Conservation (phyloP, 1,140 invertebrate genomes). For the Acromyrmex heyeri region DNA sequence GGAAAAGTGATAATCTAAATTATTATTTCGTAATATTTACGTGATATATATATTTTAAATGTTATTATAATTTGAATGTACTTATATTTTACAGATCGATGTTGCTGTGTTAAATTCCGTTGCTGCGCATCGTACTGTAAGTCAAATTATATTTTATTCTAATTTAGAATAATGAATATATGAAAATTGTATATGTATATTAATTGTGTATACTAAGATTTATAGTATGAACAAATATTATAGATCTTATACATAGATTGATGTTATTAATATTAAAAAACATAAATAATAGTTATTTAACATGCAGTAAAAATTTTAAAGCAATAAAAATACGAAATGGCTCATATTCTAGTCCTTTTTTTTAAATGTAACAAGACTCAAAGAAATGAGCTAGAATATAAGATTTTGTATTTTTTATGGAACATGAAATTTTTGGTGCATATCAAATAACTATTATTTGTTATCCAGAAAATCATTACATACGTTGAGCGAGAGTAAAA, state of each 20-base stretch:
- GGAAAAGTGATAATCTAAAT: too few species aligned
- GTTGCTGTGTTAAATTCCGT: background rate
- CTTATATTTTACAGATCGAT: background rate
- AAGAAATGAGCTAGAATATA: background rate
- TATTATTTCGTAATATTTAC: too few species aligned
- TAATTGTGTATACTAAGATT: background rate
- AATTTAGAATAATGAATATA: conserved; percentile 2
- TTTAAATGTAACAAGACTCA: too few species aligned
- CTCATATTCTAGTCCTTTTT: too few species aligned
- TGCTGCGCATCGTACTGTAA: background rate
- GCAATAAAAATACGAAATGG: too few species aligned
- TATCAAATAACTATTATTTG: background rate
- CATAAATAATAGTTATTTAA: too few species aligned
- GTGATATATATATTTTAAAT: too few species aligned
- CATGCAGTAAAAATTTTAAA: too few species aligned
- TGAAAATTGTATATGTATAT: background rate
- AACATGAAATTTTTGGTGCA: background rate
- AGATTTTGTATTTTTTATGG: background rate
- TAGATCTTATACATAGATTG: too few species aligned
- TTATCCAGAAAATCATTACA: background rate
- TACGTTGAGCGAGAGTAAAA: background rate
- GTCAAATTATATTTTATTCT: background rate
- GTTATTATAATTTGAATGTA: background rate
- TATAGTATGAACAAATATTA: background rate
- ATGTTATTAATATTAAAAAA: too few species aligned